A percentile compares a stretch with the other conserved stretches of the same genome.
Conservation (phyloP, 2,888 invertebrate species). For the Lottia gigantea region DNA sequence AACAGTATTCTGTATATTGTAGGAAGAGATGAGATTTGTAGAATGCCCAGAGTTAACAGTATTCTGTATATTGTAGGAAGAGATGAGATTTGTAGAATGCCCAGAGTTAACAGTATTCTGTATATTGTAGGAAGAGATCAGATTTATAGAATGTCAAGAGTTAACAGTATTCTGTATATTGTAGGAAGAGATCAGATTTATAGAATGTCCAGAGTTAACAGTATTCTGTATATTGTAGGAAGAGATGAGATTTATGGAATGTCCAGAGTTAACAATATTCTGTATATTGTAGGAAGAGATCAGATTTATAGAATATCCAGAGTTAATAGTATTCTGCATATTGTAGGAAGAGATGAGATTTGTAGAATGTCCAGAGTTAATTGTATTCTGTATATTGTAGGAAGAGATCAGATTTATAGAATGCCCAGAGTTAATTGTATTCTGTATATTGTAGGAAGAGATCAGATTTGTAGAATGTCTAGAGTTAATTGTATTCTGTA, state of each 20-base stretch:
- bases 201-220: slow-evolving; percentile 80
- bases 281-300: slow-evolving; percentile 76
- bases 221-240: slow-evolving; percentile 74
- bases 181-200: slow-evolving; percentile 79
- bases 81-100: slow-evolving; percentile 76
- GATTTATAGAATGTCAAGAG: slow-evolving; percentile 80
- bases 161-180: slow-evolving; percentile 73
- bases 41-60: slow-evolving; percentile 80
- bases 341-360: slow-evolving; percentile 79
- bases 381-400: slow-evolving; percentile 68
- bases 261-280: slow-evolving; percentile 79
- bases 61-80: slow-evolving; percentile 74
- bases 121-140: slow-evolving; percentile 76
- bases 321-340: slow-evolving; percentile 78
- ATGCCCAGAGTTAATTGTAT: slow-evolving; percentile 79
- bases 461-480: slow-evolving; percentile 78
- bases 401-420: slow-evolving; percentile 80
- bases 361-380: slow-evolving; percentile 76
- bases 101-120: slow-evolving; percentile 80
- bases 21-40: slow-evolving; percentile 80
- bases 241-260: slow-evolving; percentile 77
- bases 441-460: slow-evolving; percentile 75
- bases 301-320: slow-evolving; percentile 79
- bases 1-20: slow-evolving; percentile 71
- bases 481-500: slow-evolving; percentile 76